phyloP scores from a whole-genome alignment of 2,113 vertebrate genomes.

The Phaethon lepturus region DNA sequence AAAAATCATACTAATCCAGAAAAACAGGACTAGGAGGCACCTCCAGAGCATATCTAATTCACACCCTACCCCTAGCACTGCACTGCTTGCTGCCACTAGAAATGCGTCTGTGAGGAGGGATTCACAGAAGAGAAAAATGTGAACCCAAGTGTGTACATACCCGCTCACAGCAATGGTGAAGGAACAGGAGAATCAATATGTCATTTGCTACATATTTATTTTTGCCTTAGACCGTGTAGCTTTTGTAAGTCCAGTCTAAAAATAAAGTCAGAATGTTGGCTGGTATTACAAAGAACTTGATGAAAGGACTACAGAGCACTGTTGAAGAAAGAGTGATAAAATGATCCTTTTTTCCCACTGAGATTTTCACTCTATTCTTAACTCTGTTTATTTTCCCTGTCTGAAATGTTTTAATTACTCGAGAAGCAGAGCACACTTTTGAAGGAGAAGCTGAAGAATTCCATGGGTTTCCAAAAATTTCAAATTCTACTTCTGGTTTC shows the following conservation, averaged over 20 bases:
- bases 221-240: not conserved
- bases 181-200: not conserved
- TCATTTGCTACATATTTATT: not conserved
- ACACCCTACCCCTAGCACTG: not conserved
- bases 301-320: not conserved
- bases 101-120: not conserved
- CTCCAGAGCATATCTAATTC: not conserved
- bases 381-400: not conserved
- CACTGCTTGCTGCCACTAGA: not conserved
- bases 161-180: not conserved
- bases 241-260: slow-evolving; percentile 18
- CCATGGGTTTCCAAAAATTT: not conserved
- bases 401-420: not conserved
- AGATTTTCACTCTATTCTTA: slow-evolving; percentile 11
- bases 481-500: not conserved
- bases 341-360: not conserved
- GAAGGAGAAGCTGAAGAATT: not conserved
- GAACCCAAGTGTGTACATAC: not conserved
- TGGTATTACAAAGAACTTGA: slow-evolving; percentile 15
- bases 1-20: not conserved
- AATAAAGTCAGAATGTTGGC: slow-evolving; percentile 30
- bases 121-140: not conserved
- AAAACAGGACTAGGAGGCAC: not conserved
- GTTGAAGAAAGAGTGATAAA: slow-evolving; percentile 6
- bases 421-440: not conserved